Conservation (phyloP, 2,113 vertebrate genomes). For the Paramisgurnus dabryanus region DNA sequence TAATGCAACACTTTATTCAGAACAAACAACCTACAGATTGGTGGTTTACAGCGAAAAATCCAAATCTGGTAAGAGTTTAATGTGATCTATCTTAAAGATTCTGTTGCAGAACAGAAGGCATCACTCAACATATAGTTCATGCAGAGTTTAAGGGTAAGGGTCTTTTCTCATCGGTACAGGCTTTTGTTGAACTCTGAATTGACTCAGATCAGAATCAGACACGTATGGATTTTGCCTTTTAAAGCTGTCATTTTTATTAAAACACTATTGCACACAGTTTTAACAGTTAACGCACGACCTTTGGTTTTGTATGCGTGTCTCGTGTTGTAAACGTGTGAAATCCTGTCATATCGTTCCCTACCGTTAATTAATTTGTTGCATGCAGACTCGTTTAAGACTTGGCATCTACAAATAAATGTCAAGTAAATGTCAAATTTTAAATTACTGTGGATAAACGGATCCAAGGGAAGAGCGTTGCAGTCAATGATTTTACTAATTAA, state of each 20-base stretch:
- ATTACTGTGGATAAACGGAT: constrained; percentile 44
- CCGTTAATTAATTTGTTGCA: constrained; percentile 44
- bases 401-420: constrained; percentile 49
- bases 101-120: constrained; percentile 18
- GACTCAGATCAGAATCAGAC: constrained; percentile 25
- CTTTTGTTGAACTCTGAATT: constrained; percentile 12
- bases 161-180: neutral
- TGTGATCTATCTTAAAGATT: constrained; percentile 36
- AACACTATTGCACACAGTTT: neutral
- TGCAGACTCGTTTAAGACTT: constrained; percentile 27
- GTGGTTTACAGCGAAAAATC: neutral
- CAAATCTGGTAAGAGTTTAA: neutral
- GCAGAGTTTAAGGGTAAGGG: constrained; percentile 8
- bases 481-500: constrained; percentile 47
- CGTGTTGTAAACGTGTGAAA: constrained; percentile 28
- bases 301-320: constrained; percentile 3
- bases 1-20: constrained; percentile 13
- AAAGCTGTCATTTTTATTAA: neutral
- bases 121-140: constrained; percentile 37
- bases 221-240: neutral
- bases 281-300: neutral
- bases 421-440: constrained; percentile 49
- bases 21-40: neutral
- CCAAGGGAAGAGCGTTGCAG: constrained; percentile 35
- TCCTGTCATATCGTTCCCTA: constrained; percentile 27